Conservation (phyloP, 2,113 vertebrate species). For the Misgurnus anguillicaudatus region DNA sequence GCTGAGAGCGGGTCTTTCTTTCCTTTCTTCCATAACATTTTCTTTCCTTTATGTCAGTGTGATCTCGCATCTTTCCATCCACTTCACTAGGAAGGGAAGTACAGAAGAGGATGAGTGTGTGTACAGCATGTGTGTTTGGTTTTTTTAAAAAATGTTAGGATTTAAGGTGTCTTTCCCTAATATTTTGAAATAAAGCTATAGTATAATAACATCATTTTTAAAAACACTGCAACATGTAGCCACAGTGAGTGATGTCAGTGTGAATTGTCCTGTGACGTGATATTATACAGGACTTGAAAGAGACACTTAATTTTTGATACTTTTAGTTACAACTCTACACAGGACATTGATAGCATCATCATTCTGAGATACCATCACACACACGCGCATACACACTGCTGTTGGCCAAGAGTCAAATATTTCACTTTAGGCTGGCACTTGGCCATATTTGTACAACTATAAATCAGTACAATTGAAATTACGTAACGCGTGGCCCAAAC, state of each 20-base stretch:
- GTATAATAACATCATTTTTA: too few relatives aligned
- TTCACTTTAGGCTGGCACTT: conserved; percentile 55
- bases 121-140: conserved; percentile 1
- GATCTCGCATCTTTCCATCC: background rate
- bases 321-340: conserved; percentile 11
- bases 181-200: background rate
- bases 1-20: background rate
- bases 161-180: background rate
- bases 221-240: too few relatives aligned
- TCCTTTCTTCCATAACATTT: conserved; percentile 34
- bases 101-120: background rate
- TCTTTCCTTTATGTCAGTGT: conserved; percentile 51
- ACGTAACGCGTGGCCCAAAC: conserved; percentile 60
- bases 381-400: conserved; percentile 28
- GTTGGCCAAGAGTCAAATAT: conserved; percentile 59
- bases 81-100: background rate
- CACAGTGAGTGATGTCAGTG: too few relatives aligned
- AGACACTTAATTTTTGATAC: background rate
- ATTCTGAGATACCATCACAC: conserved; percentile 41
- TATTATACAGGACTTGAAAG: background rate
- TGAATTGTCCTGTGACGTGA: too few relatives aligned
- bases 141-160: background rate
- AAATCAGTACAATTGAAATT: conserved; percentile 70
- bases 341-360: conserved; percentile 23
- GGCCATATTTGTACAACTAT: conserved; percentile 64